phyloP scores from a whole-genome alignment of 2,888 invertebrate genomes.

The Cataglyphis altisquamis region DNA sequence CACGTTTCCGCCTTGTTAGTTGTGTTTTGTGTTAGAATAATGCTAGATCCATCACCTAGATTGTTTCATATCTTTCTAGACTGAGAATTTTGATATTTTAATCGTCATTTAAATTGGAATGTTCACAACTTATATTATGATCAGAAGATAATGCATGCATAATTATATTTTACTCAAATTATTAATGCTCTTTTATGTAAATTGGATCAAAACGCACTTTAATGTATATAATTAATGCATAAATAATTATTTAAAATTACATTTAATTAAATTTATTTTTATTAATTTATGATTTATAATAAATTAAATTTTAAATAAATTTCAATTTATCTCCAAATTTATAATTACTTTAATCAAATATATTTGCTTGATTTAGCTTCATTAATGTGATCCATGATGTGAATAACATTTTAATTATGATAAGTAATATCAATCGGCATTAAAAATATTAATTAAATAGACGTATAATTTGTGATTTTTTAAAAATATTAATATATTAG shows the following conservation, averaged over 20 bases:
- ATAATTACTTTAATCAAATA: neutral
- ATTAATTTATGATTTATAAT: neutral
- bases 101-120: conserved; percentile 1
- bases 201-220: neutral
- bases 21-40: conserved; percentile 74
- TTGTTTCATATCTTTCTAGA: neutral
- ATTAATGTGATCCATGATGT: neutral
- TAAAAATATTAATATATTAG: neutral
- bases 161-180: conserved; percentile 3
- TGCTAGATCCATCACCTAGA: conserved; percentile 69
- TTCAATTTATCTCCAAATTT: conserved; percentile 7
- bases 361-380: neutral
- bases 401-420: neutral
- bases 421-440: neutral
- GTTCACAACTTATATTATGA: conserved; percentile 14
- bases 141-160: neutral
- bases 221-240: neutral
- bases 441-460: neutral
- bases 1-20: conserved; percentile 71
- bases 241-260: conserved; percentile 4
- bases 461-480: neutral
- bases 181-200: conserved; percentile 12
- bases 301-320: neutral
- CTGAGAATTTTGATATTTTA: neutral
- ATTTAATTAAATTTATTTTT: conserved; percentile 8